Conservation (phyloP, 2,797 vertebrate species). For the Hemibagrus guttatus region DNA sequence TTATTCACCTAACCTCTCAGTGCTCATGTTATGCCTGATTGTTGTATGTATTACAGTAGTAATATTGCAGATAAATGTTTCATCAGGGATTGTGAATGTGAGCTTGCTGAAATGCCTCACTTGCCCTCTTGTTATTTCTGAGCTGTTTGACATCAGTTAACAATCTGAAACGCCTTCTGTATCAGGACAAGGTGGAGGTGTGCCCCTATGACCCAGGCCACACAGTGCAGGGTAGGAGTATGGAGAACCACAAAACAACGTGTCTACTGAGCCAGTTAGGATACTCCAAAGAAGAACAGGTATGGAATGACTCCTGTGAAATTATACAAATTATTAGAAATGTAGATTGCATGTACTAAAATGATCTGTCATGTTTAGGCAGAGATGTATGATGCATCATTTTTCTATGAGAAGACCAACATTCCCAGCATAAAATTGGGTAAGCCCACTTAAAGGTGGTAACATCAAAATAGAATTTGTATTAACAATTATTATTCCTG, state of each 20-base stretch:
- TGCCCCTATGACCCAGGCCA: slow-evolving; percentile 88
- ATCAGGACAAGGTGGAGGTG: slow-evolving; percentile 69
- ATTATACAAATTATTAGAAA: neutral
- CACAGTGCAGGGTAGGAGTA: slow-evolving; percentile 77
- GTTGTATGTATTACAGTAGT: too few species aligned
- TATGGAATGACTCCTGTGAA: slow-evolving; percentile 48
- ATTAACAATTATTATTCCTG: neutral
- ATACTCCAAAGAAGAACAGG: slow-evolving; percentile 87
- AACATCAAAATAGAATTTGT: neutral
- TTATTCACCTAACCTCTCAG: too few species aligned
- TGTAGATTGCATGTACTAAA: neutral
- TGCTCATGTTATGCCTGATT: too few species aligned
- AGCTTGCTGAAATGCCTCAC: neutral
- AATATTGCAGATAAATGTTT: neutral
- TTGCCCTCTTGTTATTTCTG: neutral
- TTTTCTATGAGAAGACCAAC: slow-evolving; percentile 81
- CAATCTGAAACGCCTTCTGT: slow-evolving; percentile 13
- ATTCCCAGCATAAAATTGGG: slow-evolving; percentile 79
- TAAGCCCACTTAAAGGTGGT: slow-evolving; percentile 66
- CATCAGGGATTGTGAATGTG: too few species aligned
- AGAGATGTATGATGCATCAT: slow-evolving; percentile 79
- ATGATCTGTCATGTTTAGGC: slow-evolving; percentile 65
- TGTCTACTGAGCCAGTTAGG: slow-evolving; percentile 81
- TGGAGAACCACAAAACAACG: slow-evolving; percentile 81
- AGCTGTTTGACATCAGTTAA: neutral